Conservation (phyloP, 2,888 invertebrate species). For the Dione vanillae region DNA sequence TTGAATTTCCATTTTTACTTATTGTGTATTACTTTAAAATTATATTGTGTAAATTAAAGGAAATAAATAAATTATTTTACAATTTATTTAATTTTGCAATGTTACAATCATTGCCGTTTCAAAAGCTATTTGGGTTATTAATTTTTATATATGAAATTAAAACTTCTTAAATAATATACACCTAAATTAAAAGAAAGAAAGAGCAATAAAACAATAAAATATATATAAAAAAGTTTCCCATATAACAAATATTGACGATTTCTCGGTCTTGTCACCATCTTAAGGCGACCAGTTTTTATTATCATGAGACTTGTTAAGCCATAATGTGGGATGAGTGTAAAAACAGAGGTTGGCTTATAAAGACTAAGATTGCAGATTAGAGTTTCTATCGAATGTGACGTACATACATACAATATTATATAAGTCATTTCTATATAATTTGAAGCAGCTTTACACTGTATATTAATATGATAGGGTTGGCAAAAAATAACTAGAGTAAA, state of each 20-base stretch:
- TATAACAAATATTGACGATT: slow-evolving; percentile 2
- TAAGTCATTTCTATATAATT: not conserved
- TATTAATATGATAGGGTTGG: not conserved
- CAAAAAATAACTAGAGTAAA: not conserved
- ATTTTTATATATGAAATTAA: too few relatives aligned
- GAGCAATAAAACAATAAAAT: not conserved
- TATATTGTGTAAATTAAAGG: not conserved
- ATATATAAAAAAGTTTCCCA: not conserved
- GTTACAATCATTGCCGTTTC: not conserved
- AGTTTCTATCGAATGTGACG: not conserved
- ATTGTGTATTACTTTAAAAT: not conserved
- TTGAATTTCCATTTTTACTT: not conserved
- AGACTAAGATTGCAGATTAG: slow-evolving; percentile 5
- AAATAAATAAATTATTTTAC: not conserved
- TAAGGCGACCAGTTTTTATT: not conserved
- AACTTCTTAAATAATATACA: not conserved
- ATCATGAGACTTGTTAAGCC: slow-evolving; percentile 11
- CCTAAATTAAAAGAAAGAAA: not conserved
- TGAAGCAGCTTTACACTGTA: not conserved
- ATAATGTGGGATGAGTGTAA: slow-evolving; percentile 15
- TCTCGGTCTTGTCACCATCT: not conserved
- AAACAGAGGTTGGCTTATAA: not conserved
- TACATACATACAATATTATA: not conserved
- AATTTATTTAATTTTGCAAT: not conserved
- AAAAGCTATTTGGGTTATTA: not conserved